Evolutionary conservation across 2,888 invertebrate genomes (phyloP), one percentile per base, ranked within the genome.

Genomic region (Xanthia icteritia): DNA sequence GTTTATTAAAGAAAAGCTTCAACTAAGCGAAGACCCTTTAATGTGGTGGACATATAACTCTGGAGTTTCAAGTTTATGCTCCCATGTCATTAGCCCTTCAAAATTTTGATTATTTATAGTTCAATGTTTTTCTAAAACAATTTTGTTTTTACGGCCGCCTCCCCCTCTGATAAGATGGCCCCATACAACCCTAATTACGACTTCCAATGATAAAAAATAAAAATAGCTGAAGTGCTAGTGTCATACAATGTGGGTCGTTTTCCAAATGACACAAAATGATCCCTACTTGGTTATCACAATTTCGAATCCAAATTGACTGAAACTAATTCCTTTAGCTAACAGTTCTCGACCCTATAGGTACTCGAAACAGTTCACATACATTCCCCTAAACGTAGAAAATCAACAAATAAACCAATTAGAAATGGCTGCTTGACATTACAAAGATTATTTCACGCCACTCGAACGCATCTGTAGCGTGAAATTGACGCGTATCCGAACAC

Each of bases 401-500:
- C 83, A 85, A 87, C 89, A 91, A 89, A 89, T 89, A 88, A 87
- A 77, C 84, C 88, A 86, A 93, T 93, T 91, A 90, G 91, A 77
- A 78, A 89, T 90, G 92, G 89, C 88, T 91, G 90, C 92, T 93
- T 92, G 90, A 89, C 89, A 86, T 88, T 83, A 85, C 83, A 89
- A 89, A 89, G 88, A 89, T 86, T 87, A 87, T 89, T 88, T 92
- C 91, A 93, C 91, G 93, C 90, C 92, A 91, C 93, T 93, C 86
- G 68, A 90, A 84, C 82, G 87, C 94, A 94, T 94, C 94, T 94
- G 94, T 91, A 88, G 91, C 94, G 92, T 94, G 92, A 94, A 94
- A 94, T 94, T 83, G 82, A 81, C 88, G 70, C 79, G 86, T 87
- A 87, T 88, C 86, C 82, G 84, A 90, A 89, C 85, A 86, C 87